Base-by-base conservation (phyloP, 2,888 invertebrate genomes). In the Cerceris ruficornis region DNA sequence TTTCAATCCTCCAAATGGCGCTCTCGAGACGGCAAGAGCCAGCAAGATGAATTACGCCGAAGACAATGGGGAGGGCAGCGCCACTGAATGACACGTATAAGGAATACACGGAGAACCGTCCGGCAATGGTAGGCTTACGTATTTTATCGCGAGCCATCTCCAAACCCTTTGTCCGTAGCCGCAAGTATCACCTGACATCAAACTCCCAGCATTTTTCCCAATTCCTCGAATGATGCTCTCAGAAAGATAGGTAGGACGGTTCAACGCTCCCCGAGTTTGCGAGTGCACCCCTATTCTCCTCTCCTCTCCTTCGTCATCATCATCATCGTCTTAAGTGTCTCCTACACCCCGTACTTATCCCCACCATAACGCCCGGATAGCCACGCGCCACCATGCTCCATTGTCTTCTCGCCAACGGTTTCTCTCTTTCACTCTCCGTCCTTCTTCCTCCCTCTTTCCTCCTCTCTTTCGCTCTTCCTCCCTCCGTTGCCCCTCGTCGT, bases 331-430 rank as follows among this genome's bases (percentile, higher is more conserved):
- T 86, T 84, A 86, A 86, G 86, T 85, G 74, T 86, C 87, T 85
- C 75, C 86, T 84, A 83, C 84, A 84, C 87, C 88, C 88, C 70
- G 72, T 85, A 86, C 79, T 89, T 89, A 89, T 87, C 89, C 89
- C 89, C 84, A 81, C 88, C 80, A 54, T 13, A 52, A 7, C 41
- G 6, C 64, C 61, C 68, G 67, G 50, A 66, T 69, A 83, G 89
- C 90, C 89, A 90, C 90, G 89, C 88, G 89, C 89, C 89, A 90
- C 83, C 81, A 80, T 82, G 76, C 86, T 80, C 80, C 82, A 87
- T 88, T 88, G 83, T 87, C 82, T 88, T 84, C 84, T 81, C 83
- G 74, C 82, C 84, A 80, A 83, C 75, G 58, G 76, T 59, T 59
- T 73, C 66, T 59, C 59, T 79, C 62, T 58, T 41, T 61, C 52